Evolutionary conservation across 2,113 vertebrate species (phyloP), one percentile per base, ranked within the genome.

Genomic region (Bos indicus): DNA sequence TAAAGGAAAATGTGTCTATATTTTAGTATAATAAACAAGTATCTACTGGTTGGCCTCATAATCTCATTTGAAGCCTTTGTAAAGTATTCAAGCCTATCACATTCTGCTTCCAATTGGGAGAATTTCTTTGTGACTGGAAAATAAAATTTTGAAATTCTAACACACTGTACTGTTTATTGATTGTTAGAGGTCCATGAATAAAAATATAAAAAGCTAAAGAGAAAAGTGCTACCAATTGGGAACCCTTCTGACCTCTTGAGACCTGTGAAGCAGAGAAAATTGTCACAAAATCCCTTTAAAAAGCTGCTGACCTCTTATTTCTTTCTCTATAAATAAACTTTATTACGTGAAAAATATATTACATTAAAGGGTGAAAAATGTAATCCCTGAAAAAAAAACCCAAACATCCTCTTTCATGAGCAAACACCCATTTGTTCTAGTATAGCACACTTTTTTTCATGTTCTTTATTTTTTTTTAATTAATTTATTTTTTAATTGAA

Each of bases 361-460:
- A 95, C 43, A 97, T 40, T 90, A 90, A 95, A 95, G 25, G 23
- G 86, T 8, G 15, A 97, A 93, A 97, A 97, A 94, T 64, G 60
- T 23, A 97, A 92, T 93, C 43, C 54, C 64, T 90, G 28, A 62
- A 77, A 95, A 86, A 95, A 88, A 89, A 19, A 88, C 5, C 30
- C 51, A 96, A 92, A 80, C 2, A 98, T 91, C 52, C 96, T 98
- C 83, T 86, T 98, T 97, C 98, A 97, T 83, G 23, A 93, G 94
- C 71, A 94, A 97, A 97, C 57, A 97, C 25, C 28, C 97, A 97
- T 94, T 97, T 97, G 97, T 40, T 96, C 3, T 33, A 94, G n/a
- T 12, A 21, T 57, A 14, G 85, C 46, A 95, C 59, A 43, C 77
- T 96, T 96, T 40, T 71, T 74, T 74, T 74, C n/a, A 40, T 74